A percentile compares a stretch with the other conserved stretches of the same genome.
phyloP scores from a whole-genome alignment of 2,797 vertebrate species.

The Platalea minor region DNA sequence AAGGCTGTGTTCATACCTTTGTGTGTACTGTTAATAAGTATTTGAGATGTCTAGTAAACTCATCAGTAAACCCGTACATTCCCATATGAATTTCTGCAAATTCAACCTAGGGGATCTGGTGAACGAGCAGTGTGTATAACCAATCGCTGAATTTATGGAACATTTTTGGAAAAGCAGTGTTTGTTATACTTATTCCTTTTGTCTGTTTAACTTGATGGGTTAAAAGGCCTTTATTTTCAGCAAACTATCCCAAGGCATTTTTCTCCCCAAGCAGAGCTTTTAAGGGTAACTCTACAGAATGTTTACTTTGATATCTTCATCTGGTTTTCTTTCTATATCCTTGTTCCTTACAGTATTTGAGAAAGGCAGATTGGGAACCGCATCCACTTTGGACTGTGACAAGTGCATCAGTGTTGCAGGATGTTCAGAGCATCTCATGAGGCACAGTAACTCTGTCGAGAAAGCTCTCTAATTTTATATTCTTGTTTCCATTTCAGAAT shows the following conservation, averaged over 20 bases:
- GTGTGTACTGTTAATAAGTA: background rate
- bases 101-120: background rate
- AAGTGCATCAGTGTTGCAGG: background rate
- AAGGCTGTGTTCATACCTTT: background rate
- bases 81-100: background rate
- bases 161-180: background rate
- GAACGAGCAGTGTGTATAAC: background rate
- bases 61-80: background rate
- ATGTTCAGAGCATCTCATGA: background rate
- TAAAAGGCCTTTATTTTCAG: background rate
- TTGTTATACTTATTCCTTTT: constrained; percentile 35
- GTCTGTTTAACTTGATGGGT: background rate
- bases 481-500: background rate
- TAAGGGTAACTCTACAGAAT: background rate
- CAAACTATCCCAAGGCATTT: background rate
- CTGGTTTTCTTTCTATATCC: background rate
- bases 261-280: background rate
- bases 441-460: background rate
- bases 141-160: background rate
- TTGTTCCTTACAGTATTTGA: background rate
- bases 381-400: background rate
- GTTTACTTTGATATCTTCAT: background rate
- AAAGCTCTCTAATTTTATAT: background rate
- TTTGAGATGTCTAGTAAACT: background rate
- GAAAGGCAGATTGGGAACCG: background rate